Evolutionary conservation across 1,140 invertebrate species (phyloP).

Genomic region (Pristionchus pacificus): DNA sequence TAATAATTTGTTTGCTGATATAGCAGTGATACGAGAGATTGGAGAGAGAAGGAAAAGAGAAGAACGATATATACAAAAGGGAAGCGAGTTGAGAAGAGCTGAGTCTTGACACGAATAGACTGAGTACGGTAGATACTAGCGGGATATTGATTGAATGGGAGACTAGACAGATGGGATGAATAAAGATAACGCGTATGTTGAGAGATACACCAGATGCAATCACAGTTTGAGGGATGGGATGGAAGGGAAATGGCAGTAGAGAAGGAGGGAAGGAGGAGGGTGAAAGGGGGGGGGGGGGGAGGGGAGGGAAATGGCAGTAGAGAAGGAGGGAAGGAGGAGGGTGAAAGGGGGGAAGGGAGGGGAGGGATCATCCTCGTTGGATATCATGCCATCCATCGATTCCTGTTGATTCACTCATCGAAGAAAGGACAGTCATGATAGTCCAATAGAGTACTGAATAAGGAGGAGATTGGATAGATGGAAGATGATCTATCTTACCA

Average conservation of each 20-base stretch:
- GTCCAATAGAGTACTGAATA: conserved; percentile 40
- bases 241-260: conserved; percentile 19
- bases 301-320: conserved; percentile 20
- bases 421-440: conserved; percentile 35
- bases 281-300: conserved; percentile 18
- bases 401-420: conserved; percentile 15
- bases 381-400: conserved; percentile 23
- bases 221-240: conserved; percentile 17
- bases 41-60: no score
- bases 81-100: conserved; percentile 8
- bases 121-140: not conserved
- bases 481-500: conserved; percentile 46
- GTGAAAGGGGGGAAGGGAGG: conserved; percentile 16
- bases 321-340: conserved; percentile 14
- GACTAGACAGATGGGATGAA: no score
- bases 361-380: conserved; percentile 10
- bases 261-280: conserved; percentile 13
- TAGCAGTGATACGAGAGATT: no score
- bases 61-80: no score
- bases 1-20: no score
- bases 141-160: no score
- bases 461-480: not conserved
- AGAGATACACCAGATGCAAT: conserved; percentile 8
- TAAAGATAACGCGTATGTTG: no score
- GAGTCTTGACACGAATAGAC: conserved; percentile 2